A percentile compares a stretch with the other conserved stretches of the same genome.
These are phyloP conservation scores for Dipus sagitta DNA, from an alignment of 2,797 vertebrate genomes.

Conservation along the genomic window DNA sequence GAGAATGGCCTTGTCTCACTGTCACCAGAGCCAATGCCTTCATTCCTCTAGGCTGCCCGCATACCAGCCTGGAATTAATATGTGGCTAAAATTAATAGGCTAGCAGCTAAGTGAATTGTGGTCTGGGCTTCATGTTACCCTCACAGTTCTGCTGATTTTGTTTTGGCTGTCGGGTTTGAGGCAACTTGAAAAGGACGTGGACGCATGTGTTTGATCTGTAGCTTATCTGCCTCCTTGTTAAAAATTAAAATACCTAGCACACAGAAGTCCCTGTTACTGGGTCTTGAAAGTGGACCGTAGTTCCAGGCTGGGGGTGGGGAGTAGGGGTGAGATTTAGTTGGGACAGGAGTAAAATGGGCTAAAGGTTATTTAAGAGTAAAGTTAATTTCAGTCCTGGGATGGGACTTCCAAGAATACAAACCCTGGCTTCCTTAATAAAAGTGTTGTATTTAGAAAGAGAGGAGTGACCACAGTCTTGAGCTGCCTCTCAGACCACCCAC, in stretches of 20 bases:
- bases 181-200: slow-evolving; percentile 21
- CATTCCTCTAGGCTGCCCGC: background rate
- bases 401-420: background rate
- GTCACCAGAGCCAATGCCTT: background rate
- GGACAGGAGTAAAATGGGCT: background rate
- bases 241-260: slow-evolving; percentile 12
- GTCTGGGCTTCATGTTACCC: background rate
- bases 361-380: background rate
- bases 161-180: slow-evolving; percentile 14
- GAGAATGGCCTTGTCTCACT: background rate
- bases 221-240: slow-evolving; percentile 37
- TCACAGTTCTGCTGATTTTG: background rate
- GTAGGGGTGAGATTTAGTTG: background rate
- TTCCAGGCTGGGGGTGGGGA: background rate
- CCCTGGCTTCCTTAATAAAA: background rate
- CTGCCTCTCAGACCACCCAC: background rate
- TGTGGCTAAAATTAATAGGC: slow-evolving; percentile 31
- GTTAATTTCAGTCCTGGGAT: background rate
- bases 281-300: background rate
- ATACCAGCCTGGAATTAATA: slow-evolving; percentile 23
- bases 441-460: background rate
- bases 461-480: background rate
- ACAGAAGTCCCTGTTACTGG: slow-evolving; percentile 8
- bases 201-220: slow-evolving; percentile 55
- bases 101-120: background rate